Evolutionary conservation across 2,113 vertebrate species (phyloP).

Genomic region (Delphinapterus leucas): DNA sequence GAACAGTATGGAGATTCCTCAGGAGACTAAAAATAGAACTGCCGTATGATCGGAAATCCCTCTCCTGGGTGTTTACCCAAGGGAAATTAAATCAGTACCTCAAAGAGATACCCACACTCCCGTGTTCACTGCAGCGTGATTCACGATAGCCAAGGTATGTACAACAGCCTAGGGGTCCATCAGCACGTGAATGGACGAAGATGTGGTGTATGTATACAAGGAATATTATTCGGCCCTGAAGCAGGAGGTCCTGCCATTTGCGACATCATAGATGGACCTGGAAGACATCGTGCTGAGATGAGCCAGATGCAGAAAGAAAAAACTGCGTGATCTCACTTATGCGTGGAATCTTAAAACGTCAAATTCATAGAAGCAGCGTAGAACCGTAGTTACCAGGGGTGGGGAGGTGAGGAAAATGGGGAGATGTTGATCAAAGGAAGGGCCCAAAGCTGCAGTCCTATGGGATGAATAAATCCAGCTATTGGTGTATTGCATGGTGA

Average conservation of each 20-base stretch:
- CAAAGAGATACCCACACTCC: fast-evolving
- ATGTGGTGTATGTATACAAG: fast-evolving
- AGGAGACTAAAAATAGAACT: background rate
- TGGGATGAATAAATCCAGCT: no score
- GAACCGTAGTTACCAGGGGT: fast-evolving
- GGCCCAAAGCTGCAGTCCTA: fast-evolving
- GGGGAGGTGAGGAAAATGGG: no score
- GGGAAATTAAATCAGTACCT: background rate
- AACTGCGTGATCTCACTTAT: background rate
- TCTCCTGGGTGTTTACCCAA: background rate
- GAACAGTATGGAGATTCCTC: background rate
- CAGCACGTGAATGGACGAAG: fast-evolving
- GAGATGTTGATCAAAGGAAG: no score
- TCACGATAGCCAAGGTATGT: fast-evolving
- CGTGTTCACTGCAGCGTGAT: fast-evolving
- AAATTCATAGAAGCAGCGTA: background rate
- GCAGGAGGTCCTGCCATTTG: background rate
- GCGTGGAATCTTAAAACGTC: background rate
- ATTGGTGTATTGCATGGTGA: background rate
- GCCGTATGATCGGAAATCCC: fast-evolving
- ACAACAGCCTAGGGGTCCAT: background rate
- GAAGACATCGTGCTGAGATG: background rate
- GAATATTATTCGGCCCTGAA: background rate
- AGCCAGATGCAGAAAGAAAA: background rate
- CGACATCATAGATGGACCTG: background rate